Evolutionary conservation across 2,888 invertebrate species (phyloP).

Genomic region (Hemaris fuciformis): DNA sequence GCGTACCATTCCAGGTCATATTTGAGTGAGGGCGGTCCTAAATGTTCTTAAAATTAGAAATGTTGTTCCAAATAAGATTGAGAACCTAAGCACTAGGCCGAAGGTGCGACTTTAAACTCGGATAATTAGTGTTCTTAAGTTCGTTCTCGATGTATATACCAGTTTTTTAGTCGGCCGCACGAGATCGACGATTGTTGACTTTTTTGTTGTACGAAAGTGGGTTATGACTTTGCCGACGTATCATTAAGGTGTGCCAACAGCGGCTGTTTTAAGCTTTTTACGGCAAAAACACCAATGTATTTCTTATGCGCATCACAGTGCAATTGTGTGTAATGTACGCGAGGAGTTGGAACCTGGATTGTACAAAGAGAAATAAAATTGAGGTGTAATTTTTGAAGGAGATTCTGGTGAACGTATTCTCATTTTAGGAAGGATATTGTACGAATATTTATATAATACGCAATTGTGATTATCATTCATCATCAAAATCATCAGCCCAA

Average conservation of each 20-base stretch:
- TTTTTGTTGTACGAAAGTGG: slow-evolving; percentile 45
- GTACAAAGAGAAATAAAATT: background rate
- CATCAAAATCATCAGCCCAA: too few relatives aligned
- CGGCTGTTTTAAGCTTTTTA: slow-evolving; percentile 29
- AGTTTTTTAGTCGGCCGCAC: slow-evolving; percentile 36
- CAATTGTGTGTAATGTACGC: background rate
- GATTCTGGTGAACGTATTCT: too few relatives aligned
- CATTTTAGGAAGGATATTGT: background rate
- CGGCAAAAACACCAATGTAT: slow-evolving; percentile 7
- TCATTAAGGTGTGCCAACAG: slow-evolving; percentile 47
- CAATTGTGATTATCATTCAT: too few relatives aligned
- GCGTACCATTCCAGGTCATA: too few relatives aligned
- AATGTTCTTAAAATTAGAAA: too few relatives aligned
- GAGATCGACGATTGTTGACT: slow-evolving; percentile 39
- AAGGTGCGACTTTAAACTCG: background rate
- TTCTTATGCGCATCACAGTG: slow-evolving; percentile 1
- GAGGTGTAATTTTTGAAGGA: background rate
- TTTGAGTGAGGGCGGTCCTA: too few relatives aligned
- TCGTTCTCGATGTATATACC: background rate
- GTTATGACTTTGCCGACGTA: slow-evolving; percentile 38
- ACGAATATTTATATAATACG: too few relatives aligned
- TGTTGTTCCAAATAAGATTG: background rate
- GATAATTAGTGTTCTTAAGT: background rate
- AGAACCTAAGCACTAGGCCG: background rate
- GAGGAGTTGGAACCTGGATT: background rate